Percentiles rank a stretch among this genome's conserved stretches.
These are phyloP conservation scores for Subacronicta megacephala DNA, from an alignment of 2,888 invertebrate genomes.

Conservation along the genomic window DNA sequence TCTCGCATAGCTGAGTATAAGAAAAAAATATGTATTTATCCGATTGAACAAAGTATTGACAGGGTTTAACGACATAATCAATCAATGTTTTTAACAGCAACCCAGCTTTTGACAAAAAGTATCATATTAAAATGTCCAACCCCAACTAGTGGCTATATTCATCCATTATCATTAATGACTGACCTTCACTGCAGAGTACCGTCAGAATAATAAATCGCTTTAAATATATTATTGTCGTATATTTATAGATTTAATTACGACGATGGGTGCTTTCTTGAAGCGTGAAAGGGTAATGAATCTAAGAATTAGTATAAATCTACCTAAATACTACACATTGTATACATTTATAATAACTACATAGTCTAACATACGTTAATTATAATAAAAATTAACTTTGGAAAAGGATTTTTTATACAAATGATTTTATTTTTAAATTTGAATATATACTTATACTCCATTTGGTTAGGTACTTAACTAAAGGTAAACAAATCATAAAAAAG, in stretches of 20 bases:
- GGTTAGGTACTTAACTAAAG: no score
- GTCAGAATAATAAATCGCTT: slow-evolving; percentile 24
- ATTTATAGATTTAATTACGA: slow-evolving; percentile 26
- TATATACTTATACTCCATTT: no score
- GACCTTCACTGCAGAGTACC: slow-evolving; percentile 41
- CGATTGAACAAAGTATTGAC: not conserved
- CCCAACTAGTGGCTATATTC: slow-evolving; percentile 6
- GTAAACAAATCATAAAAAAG: no score
- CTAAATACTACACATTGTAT: not conserved
- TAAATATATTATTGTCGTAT: slow-evolving; percentile 12
- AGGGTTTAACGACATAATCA: not conserved
- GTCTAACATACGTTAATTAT: no score
- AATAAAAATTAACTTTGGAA: no score
- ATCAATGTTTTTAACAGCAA: not conserved
- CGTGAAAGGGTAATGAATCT: slow-evolving; percentile 1
- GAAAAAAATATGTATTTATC: no score
- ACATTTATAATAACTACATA: no score
- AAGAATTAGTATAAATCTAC: not conserved
- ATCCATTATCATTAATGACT: slow-evolving; percentile 40
- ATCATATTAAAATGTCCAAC: slow-evolving; percentile 7
- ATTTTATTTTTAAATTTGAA: no score
- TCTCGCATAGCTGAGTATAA: no score
- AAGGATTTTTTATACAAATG: no score
- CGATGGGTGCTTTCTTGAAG: not conserved
- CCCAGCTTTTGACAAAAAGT: slow-evolving; percentile 1